phyloP scores from a whole-genome alignment of 2,888 invertebrate genomes.

The Colostygia pectinataria region DNA sequence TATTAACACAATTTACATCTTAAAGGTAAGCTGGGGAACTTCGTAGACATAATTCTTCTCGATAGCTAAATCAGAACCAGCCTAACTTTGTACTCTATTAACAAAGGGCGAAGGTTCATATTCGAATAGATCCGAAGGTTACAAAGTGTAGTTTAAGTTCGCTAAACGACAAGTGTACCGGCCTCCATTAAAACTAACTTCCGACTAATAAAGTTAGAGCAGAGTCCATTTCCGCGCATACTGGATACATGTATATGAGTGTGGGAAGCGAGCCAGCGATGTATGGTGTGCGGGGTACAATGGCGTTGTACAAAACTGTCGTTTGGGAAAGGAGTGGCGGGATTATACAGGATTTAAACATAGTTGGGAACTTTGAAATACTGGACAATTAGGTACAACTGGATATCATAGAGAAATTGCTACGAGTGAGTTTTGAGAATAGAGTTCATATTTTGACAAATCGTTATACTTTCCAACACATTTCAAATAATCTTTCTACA shows the following conservation, averaged over 20 bases:
- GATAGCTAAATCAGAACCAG: conserved; percentile 37
- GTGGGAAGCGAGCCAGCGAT: conserved; percentile 38
- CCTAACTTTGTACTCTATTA: conserved; percentile 31
- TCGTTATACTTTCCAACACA: no score
- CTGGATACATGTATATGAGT: conserved; percentile 42
- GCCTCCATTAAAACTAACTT: conserved; percentile 58
- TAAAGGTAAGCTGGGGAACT: conserved; percentile 32
- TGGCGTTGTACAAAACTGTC: conserved; percentile 37
- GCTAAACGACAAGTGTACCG: conserved; percentile 42
- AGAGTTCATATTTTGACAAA: no score
- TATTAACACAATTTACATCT: conserved; percentile 36
- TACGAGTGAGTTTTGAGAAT: no score
- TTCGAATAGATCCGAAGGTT: conserved; percentile 19
- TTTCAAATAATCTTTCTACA: no score
- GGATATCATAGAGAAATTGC: not conserved
- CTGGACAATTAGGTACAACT: conserved; percentile 14
- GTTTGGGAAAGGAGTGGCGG: conserved; percentile 31
- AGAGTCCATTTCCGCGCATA: conserved; percentile 55
- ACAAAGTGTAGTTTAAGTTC: conserved; percentile 31
- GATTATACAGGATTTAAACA: conserved; percentile 25
- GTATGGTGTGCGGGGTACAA: conserved; percentile 41
- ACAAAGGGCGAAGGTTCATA: conserved; percentile 28
- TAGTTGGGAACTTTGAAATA: conserved; percentile 24
- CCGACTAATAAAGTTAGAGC: conserved; percentile 56
- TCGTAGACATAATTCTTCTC: conserved; percentile 32